A percentile compares a stretch with the other conserved stretches of the same genome.
Conservation (phyloP, 2,888 invertebrate species). For the Spatulosminthurus flaviceps region DNA sequence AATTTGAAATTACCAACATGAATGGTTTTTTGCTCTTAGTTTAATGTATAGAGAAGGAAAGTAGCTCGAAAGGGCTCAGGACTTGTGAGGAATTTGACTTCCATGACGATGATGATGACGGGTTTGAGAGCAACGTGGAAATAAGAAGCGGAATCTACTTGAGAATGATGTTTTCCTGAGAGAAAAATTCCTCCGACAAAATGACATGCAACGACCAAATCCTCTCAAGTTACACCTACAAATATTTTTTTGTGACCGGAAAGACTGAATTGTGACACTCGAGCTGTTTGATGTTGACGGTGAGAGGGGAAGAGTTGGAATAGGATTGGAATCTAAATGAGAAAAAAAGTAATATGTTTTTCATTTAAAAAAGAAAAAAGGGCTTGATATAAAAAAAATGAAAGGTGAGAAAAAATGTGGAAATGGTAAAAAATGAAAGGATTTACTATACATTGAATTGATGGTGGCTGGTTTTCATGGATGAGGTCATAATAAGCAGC, state of each 20-base stretch:
- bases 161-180: neutral
- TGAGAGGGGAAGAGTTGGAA: neutral
- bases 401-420: too few species aligned
- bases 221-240: constrained; percentile 9
- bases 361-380: too few species aligned
- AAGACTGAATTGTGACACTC: neutral
- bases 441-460: neutral
- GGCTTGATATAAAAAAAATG: too few species aligned
- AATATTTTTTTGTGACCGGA: neutral
- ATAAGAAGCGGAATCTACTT: constrained; percentile 24
- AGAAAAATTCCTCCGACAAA: constrained; percentile 10
- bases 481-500: constrained; percentile 30
- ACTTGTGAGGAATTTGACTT: neutral
- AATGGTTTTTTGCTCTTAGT: too few species aligned
- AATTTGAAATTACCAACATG: too few species aligned
- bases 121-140: constrained; percentile 4
- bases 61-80: neutral
- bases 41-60: too few species aligned
- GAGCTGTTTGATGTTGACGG: constrained; percentile 4
- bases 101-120: neutral
- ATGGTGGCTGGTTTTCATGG: neutral
- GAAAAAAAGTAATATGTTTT: neutral
- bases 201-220: neutral
- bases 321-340: neutral
- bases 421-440: too few species aligned